These are phyloP conservation scores for Mizuhopecten yessoensis DNA, from an alignment of 1,140 invertebrate genomes.

Conservation along the genomic window DNA sequence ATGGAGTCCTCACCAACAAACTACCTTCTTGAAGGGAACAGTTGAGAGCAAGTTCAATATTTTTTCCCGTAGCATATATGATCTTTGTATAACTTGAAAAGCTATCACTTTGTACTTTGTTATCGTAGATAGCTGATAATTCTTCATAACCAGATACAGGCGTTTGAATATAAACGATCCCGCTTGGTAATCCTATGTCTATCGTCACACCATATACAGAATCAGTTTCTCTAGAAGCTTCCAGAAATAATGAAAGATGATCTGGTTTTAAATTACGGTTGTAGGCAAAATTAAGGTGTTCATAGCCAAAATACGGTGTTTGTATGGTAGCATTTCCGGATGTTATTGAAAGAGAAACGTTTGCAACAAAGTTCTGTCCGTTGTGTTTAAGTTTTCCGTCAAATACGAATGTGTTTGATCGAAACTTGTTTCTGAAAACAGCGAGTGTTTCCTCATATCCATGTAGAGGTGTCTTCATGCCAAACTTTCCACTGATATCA, in stretches of 20 bases:
- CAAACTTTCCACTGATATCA: neutral
- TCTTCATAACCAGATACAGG: neutral
- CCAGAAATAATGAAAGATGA: neutral
- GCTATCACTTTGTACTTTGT: neutral
- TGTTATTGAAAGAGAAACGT: neutral
- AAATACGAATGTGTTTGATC: neutral
- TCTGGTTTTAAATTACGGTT: conserved; percentile 43
- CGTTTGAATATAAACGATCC: neutral
- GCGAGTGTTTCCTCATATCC: neutral
- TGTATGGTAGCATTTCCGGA: conserved; percentile 45
- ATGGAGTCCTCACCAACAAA: neutral
- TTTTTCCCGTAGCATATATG: neutral
- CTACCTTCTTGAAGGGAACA: neutral
- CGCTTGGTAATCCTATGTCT: neutral
- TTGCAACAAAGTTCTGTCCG: neutral
- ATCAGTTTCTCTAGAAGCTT: neutral
- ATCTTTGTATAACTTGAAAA: neutral
- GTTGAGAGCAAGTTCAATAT: neutral
- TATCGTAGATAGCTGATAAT: neutral
- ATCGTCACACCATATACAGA: neutral
- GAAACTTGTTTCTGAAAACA: neutral
- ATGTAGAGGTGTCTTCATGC: neutral
- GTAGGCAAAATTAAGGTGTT: conserved; percentile 39
- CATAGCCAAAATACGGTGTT: conserved; percentile 55
- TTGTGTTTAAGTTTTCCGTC: neutral